These are phyloP conservation scores for Onychostoma macrolepis DNA, from an alignment of 2,113 vertebrate species.

Conservation along the genomic window DNA sequence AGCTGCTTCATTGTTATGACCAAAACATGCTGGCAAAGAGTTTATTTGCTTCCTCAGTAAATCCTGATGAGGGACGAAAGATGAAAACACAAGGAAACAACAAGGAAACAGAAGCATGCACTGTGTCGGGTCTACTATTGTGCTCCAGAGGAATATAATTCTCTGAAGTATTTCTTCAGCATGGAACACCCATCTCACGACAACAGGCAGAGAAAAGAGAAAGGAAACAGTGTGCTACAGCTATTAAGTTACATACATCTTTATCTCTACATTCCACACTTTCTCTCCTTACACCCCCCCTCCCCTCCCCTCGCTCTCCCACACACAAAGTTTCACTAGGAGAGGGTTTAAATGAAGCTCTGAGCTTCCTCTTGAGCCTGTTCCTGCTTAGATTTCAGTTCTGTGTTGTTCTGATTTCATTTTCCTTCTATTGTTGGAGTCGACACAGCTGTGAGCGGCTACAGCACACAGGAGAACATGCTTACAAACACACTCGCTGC, in stretches of 20 bases:
- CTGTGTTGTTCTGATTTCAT: constrained; percentile 3
- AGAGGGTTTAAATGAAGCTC: background rate
- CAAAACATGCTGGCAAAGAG: background rate
- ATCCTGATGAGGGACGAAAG: background rate
- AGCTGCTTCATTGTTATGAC: constrained; percentile 8
- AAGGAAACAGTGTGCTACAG: background rate
- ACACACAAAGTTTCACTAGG: background rate
- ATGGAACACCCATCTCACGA: background rate
- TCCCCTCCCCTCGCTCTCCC: background rate
- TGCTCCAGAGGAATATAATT: background rate
- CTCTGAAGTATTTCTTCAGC: background rate
- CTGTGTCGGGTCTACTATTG: background rate
- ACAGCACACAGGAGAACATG: background rate
- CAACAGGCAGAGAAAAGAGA: constrained; percentile 3
- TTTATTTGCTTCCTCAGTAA: constrained; percentile 4
- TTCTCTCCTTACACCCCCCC: background rate
- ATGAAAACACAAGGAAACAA: constrained; percentile 25
- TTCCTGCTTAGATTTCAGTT: constrained; percentile 5
- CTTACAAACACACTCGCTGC: constrained; percentile 16
- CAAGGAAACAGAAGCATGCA: constrained; percentile 23
- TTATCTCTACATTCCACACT: background rate
- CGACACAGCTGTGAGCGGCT: background rate
- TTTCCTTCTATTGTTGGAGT: constrained; percentile 57
- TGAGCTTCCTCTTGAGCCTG: background rate
- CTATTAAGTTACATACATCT: background rate